These are phyloP conservation scores for Steinernema khuongi DNA, from an alignment of 1,140 invertebrate species.

Conservation along the genomic window DNA sequence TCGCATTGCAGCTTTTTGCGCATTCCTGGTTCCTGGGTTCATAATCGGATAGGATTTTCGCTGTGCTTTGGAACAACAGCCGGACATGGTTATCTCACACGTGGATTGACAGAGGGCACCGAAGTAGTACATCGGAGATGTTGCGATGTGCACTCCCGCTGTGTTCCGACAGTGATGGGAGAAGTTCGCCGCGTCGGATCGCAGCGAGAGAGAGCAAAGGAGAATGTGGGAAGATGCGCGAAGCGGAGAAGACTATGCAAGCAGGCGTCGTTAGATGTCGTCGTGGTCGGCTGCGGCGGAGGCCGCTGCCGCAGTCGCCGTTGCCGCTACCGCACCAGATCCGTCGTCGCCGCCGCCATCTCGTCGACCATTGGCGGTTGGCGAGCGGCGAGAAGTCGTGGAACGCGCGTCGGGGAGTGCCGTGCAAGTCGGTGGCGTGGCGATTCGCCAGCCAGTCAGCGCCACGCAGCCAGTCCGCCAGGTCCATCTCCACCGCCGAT, in stretches of 20 bases:
- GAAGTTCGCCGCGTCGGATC: neutral
- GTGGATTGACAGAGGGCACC: neutral
- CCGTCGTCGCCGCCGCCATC: neutral
- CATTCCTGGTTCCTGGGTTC: neutral
- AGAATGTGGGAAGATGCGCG: neutral
- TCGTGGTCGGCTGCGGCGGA: neutral
- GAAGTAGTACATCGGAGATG: neutral
- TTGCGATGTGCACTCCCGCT: neutral
- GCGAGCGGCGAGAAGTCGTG: neutral
- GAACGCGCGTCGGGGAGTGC: neutral
- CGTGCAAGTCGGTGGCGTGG: neutral
- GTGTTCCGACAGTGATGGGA: neutral
- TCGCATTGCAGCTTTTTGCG: neutral
- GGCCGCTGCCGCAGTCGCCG: neutral
- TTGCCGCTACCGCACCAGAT: neutral
- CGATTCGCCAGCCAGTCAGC: neutral
- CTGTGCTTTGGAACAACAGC: neutral
- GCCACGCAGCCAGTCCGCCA: neutral
- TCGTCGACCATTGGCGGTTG: neutral
- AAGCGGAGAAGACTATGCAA: constrained; percentile 5
- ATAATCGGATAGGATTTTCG: neutral
- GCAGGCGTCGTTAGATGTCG: neutral
- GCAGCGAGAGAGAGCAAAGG: neutral
- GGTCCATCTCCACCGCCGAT: neutral
- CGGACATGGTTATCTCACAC: neutral